Evolutionary conservation across 2,797 vertebrate genomes (phyloP), one percentile per base, ranked within the genome.

Genomic region (Atherinosoma microstoma): DNA sequence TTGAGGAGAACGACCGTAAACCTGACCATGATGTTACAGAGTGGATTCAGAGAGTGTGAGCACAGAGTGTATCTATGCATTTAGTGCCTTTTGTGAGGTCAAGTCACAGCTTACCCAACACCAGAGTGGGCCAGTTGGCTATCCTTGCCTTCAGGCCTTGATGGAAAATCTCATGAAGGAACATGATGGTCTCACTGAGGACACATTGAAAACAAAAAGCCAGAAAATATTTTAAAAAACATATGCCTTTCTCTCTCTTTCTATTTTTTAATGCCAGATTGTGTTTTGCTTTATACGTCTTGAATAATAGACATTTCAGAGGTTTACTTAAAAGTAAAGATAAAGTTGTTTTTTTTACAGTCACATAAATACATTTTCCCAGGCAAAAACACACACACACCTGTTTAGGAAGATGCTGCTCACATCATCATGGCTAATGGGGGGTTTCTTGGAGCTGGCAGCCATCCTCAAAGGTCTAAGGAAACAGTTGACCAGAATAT

Each of bases 351-450:
- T 56, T 4, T 58, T 58, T 57, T 32, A 11, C 24, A 15, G 12
- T 6, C 2, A 10, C 4, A 18, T 8, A 27, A 32, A 58, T 42
- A 13, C 36, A 42, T 22, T 3, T 42, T 20, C 30, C 27, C 35
- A 62, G 42, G 5, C 4, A 58, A 29, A 27, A 27, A 38, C 18
- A 70, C 5, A 62, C 1, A 59, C 70, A 40, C 64, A 99, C 98
- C 98, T 99, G 94, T 99, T 99, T 66, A 99, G 97, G 86, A 99
- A 99, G 89, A 99, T 96, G 87, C 96, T 99, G 93, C 98, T 99
- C 92, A 99, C 97, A 0, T 99, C 97, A 0, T 99, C 97, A 0
- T 99, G 98, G 87, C 93, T 96, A 85, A 99, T 99, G 54, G 98
- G 96, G 0, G 98, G 98, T 85, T 99, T 99, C 92, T 99, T 99